Conservation (phyloP, 2,888 invertebrate genomes). For the Camponotus fellah region DNA sequence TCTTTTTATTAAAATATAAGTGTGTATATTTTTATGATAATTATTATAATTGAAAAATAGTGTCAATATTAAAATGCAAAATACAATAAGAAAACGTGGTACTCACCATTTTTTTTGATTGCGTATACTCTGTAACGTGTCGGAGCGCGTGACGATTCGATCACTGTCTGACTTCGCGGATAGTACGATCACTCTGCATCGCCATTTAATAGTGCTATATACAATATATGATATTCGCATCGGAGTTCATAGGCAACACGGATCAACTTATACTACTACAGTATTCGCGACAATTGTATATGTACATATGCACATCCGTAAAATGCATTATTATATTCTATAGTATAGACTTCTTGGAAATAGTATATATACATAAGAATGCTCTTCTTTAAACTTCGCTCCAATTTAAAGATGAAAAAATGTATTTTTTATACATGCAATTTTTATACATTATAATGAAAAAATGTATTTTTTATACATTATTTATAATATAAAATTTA, state of each 20-base stretch:
- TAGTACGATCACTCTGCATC: slow-evolving; percentile 71
- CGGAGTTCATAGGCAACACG: slow-evolving; percentile 59
- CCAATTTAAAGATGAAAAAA: slow-evolving; percentile 21
- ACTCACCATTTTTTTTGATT: slow-evolving; percentile 71
- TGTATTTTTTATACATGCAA: too few species aligned
- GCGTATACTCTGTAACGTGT: slow-evolving; percentile 50
- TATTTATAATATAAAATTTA: slow-evolving; percentile 7
- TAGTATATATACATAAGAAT: slow-evolving; percentile 26
- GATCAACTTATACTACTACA: slow-evolving; percentile 54
- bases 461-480: slow-evolving; percentile 7
- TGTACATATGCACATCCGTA: neutral
- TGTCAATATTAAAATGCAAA: neutral
- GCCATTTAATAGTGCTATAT: slow-evolving; percentile 71
- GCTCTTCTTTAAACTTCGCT: slow-evolving; percentile 4
- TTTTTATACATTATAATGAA: slow-evolving; percentile 14
- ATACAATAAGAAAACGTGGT: neutral
- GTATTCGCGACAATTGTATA: slow-evolving; percentile 40
- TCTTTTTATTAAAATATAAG: slow-evolving; percentile 13
- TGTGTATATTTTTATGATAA: neutral
- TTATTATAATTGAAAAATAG: neutral
- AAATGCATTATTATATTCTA: neutral
- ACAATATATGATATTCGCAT: slow-evolving; percentile 67
- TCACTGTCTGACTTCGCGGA: slow-evolving; percentile 71
- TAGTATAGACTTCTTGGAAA: neutral
- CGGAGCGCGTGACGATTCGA: slow-evolving; percentile 67